These are phyloP conservation scores for Cyanoderma ruficeps DNA, from an alignment of 2,113 vertebrate species.

Conservation along the genomic window DNA sequence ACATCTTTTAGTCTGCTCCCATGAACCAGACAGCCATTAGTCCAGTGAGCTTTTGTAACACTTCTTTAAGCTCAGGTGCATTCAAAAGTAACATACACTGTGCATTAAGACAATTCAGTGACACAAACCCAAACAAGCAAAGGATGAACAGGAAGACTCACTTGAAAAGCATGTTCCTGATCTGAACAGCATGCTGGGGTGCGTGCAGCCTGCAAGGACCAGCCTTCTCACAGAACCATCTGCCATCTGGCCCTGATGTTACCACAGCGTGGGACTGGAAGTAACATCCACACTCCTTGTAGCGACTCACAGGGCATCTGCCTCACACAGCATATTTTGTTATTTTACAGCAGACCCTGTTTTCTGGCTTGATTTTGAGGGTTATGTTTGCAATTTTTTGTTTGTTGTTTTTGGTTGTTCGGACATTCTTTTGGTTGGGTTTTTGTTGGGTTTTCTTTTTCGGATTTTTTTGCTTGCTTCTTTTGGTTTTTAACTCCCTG, in stretches of 20 bases:
- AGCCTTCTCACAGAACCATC: neutral
- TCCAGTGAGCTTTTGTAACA: neutral
- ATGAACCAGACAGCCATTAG: neutral
- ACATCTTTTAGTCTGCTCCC: neutral
- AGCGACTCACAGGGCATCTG: too few species aligned
- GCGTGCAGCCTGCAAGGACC: accelerated
- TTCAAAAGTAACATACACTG: neutral
- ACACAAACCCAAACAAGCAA: neutral
- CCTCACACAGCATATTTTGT: neutral
- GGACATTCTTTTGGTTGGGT: neutral
- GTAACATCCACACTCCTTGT: accelerated
- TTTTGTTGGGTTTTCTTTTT: neutral
- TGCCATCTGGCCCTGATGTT: accelerated
- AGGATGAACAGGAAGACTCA: accelerated
- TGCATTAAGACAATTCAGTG: neutral
- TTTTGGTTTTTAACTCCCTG: neutral
- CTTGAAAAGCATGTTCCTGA: neutral
- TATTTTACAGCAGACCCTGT: neutral
- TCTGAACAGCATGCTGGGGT: neutral
- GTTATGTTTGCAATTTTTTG: neutral
- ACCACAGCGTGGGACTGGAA: neutral
- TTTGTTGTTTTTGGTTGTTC: neutral
- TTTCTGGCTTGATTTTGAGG: neutral
- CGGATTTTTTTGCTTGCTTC: neutral
- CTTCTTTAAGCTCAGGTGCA: neutral